Percentiles rank a stretch among this genome's conserved stretches.
phyloP scores from a whole-genome alignment of 2,797 vertebrate species.

The Merluccius polli region DNA sequence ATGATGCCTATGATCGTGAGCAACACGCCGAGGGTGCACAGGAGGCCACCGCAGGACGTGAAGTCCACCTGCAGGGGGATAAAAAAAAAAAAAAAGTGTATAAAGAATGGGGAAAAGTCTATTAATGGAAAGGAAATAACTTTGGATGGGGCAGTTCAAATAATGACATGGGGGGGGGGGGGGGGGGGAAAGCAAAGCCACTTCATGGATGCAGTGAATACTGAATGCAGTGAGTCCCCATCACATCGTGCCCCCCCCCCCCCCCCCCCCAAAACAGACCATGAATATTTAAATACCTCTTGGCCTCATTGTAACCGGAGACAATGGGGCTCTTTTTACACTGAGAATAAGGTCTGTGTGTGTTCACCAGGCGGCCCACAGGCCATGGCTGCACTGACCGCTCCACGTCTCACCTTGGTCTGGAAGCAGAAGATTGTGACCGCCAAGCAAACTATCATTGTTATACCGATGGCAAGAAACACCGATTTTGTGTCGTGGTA shows the following conservation, averaged over 20 bases:
- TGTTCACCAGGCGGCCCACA: conserved; percentile 45
- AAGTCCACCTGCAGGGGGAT: conserved; percentile 86
- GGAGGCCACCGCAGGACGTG: conserved; percentile 87
- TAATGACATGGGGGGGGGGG: too few relatives aligned
- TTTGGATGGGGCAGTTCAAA: not conserved
- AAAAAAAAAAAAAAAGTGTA: conserved; percentile 55
- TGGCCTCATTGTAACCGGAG: conserved; percentile 69
- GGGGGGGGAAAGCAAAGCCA: not conserved
- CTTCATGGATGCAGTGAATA: not conserved
- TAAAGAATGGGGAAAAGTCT: too few relatives aligned
- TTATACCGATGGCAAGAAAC: conserved; percentile 86
- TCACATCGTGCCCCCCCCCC: conserved; percentile 42
- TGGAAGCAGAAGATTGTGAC: conserved; percentile 98
- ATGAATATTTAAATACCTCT: conserved; percentile 73
- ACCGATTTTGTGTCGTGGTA: conserved; percentile 82
- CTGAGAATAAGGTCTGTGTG: conserved; percentile 65
- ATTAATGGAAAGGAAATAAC: not conserved
- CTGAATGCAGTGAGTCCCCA: conserved; percentile 28
- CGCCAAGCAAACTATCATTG: conserved; percentile 81
- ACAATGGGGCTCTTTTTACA: conserved; percentile 72
- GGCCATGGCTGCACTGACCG: conserved; percentile 18
- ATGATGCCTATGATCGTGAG: conserved; percentile 85
- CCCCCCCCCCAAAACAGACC: too few relatives aligned
- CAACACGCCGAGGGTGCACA: conserved; percentile 82
- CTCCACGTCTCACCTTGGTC: conserved; percentile 84